Evolutionary conservation across 1,140 invertebrate species (phyloP).

Genomic region (Conus ventricosus): DNA sequence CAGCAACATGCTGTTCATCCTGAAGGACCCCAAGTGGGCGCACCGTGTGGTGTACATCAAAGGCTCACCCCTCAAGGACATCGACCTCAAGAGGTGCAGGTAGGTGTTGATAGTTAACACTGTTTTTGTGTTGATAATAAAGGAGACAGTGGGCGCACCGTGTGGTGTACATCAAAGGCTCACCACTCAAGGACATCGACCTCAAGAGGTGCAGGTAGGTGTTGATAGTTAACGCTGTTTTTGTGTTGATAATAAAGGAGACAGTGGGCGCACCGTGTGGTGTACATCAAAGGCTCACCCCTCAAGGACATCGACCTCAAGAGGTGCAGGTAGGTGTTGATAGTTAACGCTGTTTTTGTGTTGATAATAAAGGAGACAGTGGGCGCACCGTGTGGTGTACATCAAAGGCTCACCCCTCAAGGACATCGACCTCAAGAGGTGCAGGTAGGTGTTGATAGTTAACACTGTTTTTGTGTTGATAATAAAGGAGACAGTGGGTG

Average conservation of each 20-base stretch:
- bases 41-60: slow-evolving; percentile 97
- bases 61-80: slow-evolving; percentile 93
- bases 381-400: slow-evolving; percentile 70
- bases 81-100: slow-evolving; percentile 90
- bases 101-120: slow-evolving; percentile 27
- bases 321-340: slow-evolving; percentile 79
- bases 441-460: too few relatives aligned
- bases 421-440: too few relatives aligned
- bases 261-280: slow-evolving; percentile 95
- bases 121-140: slow-evolving; percentile 64
- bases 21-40: slow-evolving; percentile 94
- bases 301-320: slow-evolving; percentile 94
- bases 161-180: slow-evolving; percentile 97
- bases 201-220: slow-evolving; percentile 84
- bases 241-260: slow-evolving; percentile 64
- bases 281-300: slow-evolving; percentile 96
- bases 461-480: too few relatives aligned
- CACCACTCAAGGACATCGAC: slow-evolving; percentile 94
- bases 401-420: slow-evolving; percentile 83
- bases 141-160: slow-evolving; percentile 87
- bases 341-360: too few relatives aligned
- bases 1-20: slow-evolving; percentile 96
- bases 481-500: too few relatives aligned
- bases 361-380: too few relatives aligned
- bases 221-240: too few relatives aligned